These are phyloP conservation scores for Epirrhoe tristata DNA, from an alignment of 2,888 invertebrate genomes.

Conservation along the genomic window DNA sequence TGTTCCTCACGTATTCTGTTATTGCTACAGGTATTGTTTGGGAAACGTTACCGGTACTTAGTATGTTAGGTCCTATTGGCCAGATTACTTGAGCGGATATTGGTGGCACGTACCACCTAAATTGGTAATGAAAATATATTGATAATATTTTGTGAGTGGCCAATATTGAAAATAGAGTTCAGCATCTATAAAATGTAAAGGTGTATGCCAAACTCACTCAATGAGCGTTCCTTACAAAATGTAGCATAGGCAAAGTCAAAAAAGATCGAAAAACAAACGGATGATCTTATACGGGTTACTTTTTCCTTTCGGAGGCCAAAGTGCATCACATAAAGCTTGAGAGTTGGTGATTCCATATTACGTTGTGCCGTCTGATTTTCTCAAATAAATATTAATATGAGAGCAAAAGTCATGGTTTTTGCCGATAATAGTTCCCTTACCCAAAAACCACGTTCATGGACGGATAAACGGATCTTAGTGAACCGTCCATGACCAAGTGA, in stretches of 20 bases:
- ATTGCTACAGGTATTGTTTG: slow-evolving; percentile 40
- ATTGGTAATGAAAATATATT: background rate
- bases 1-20: slow-evolving; percentile 42
- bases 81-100: slow-evolving; percentile 15
- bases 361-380: too few species aligned
- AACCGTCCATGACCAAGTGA: slow-evolving; percentile 31
- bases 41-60: slow-evolving; percentile 36
- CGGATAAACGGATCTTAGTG: slow-evolving; percentile 5
- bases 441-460: slow-evolving; percentile 10
- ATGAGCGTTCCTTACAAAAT: too few species aligned
- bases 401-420: background rate
- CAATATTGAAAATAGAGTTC: too few species aligned
- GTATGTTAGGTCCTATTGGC: slow-evolving; percentile 24
- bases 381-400: background rate
- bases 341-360: too few species aligned
- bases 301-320: too few species aligned
- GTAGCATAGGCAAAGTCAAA: too few species aligned
- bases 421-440: background rate
- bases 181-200: too few species aligned
- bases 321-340: too few species aligned
- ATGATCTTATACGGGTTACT: too few species aligned
- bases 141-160: background rate
- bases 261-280: too few species aligned
- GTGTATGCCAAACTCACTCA: too few species aligned
- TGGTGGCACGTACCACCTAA: background rate